phyloP scores from a whole-genome alignment of 2,888 invertebrate genomes.

The Elmis aenea region DNA sequence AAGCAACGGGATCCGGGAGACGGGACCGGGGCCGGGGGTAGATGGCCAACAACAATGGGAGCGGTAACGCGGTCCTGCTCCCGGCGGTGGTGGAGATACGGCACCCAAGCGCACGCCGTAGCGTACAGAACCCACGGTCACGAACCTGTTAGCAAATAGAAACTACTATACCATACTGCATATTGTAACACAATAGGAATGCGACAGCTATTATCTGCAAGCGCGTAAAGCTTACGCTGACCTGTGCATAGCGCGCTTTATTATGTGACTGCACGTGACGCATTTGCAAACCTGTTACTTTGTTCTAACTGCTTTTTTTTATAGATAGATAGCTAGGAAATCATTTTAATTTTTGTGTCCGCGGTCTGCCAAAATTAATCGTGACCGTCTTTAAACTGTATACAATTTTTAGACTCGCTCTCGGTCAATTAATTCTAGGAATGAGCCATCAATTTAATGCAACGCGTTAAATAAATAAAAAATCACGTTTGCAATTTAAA shows the following conservation, averaged over 20 bases:
- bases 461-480: no score
- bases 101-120: constrained; percentile 65
- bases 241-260: neutral
- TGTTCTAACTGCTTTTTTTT: no score
- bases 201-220: constrained; percentile 5
- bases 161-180: neutral
- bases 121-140: constrained; percentile 66
- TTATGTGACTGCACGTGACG: neutral
- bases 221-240: neutral
- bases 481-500: no score
- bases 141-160: constrained; percentile 43
- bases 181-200: constrained; percentile 1
- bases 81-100: constrained; percentile 46
- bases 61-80: constrained; percentile 50
- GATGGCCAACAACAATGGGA: constrained; percentile 45
- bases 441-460: no score
- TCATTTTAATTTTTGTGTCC: no score
- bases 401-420: no score
- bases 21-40: constrained; percentile 49
- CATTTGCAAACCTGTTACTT: neutral
- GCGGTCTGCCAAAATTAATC: no score
- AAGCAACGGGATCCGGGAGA: constrained; percentile 45
- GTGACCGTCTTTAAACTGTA: no score
- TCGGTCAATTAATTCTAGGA: no score
- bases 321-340: no score